A percentile compares a stretch with the other conserved stretches of the same genome.
Evolutionary conservation across 2,888 invertebrate genomes (phyloP).

Genomic region (Oscheius sp.): DNA sequence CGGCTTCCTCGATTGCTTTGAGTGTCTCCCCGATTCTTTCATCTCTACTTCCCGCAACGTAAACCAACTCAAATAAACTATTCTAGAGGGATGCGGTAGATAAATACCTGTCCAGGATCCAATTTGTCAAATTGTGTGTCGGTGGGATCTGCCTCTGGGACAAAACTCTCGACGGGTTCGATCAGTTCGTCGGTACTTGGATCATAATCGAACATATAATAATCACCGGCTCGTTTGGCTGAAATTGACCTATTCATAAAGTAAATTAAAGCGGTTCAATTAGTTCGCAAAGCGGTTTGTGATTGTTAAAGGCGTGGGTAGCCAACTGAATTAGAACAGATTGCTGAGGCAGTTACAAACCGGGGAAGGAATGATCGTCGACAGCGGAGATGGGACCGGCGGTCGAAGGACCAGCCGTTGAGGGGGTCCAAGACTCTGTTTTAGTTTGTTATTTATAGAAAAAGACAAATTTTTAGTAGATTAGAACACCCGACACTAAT

Average conservation of each 20-base stretch:
- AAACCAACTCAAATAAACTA: constrained; percentile 53
- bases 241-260: constrained; percentile 64
- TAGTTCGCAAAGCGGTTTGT: constrained; percentile 14
- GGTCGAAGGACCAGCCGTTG: constrained; percentile 10
- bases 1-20: constrained; percentile 64
- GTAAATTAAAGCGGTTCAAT: background rate
- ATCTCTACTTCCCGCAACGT: constrained; percentile 67
- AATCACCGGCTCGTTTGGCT: constrained; percentile 98
- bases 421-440: constrained; percentile 31
- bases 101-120: constrained; percentile 67
- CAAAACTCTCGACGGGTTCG: constrained; percentile 64
- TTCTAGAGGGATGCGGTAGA: background rate
- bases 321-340: background rate
- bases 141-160: constrained; percentile 69
- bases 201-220: constrained; percentile 97
- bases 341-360: constrained; percentile 13
- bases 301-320: constrained; percentile 6
- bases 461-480: constrained; percentile 1
- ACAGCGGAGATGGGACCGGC: constrained; percentile 8
- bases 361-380: constrained; percentile 20
- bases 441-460: background rate
- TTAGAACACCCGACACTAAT: constrained; percentile 8
- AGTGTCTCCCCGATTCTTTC: constrained; percentile 65
- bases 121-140: constrained; percentile 65
- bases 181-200: constrained; percentile 68